phyloP scores from a whole-genome alignment of 2,888 invertebrate species.

The Sympetrum striolatum region DNA sequence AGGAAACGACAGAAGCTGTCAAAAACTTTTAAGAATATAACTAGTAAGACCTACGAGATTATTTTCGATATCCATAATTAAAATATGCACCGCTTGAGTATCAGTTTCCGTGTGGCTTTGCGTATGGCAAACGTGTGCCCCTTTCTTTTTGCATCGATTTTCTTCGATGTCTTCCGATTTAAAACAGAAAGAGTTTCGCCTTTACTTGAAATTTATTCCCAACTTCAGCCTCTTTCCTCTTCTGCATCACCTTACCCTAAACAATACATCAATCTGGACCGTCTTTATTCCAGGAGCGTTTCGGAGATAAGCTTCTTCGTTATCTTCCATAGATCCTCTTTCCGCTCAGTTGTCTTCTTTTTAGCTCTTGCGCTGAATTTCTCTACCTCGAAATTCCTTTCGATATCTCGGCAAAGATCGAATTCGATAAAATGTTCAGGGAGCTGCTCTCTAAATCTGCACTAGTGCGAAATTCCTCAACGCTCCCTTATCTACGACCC shows the following conservation, averaged over 20 bases:
- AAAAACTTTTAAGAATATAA: too few relatives aligned
- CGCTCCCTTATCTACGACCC: neutral
- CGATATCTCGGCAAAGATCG: conserved; percentile 6
- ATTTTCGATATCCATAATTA: neutral
- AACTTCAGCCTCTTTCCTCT: neutral
- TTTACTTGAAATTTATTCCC: neutral
- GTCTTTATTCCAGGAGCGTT: conserved; percentile 22
- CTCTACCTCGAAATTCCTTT: neutral
- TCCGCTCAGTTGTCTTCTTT: neutral
- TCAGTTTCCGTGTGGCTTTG: too few relatives aligned
- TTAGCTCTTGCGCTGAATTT: neutral
- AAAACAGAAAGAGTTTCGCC: neutral
- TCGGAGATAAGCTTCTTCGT: neutral
- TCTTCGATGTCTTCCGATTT: neutral
- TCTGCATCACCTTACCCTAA: neutral
- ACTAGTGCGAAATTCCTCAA: conserved; percentile 8
- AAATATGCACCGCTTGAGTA: too few relatives aligned
- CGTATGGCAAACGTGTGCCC: too few relatives aligned
- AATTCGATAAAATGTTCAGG: neutral
- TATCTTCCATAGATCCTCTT: neutral
- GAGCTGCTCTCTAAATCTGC: neutral
- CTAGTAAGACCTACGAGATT: neutral
- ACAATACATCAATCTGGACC: conserved; percentile 3
- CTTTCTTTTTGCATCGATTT: neutral
- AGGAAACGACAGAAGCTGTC: too few relatives aligned